Evolutionary conservation across 2,113 vertebrate species (phyloP).

Genomic region (Puntigrus tetrazona): DNA sequence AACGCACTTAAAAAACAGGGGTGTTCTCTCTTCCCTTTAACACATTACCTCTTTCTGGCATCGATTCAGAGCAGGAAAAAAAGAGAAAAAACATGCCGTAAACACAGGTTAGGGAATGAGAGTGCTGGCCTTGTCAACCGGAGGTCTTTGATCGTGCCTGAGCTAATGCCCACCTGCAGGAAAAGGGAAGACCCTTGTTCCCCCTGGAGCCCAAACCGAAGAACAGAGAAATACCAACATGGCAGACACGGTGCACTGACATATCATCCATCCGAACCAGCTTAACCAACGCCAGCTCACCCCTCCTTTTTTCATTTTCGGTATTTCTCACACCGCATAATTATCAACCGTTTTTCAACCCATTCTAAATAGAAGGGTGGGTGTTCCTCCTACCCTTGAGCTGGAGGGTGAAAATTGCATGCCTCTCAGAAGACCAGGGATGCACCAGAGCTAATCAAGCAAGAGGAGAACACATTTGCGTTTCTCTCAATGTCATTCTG

Average conservation of each 20-base stretch:
- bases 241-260: not conserved
- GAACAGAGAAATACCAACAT: not conserved
- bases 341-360: slow-evolving; percentile 66
- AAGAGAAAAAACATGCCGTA: not conserved
- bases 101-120: slow-evolving; percentile 33
- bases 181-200: not conserved
- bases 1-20: slow-evolving; percentile 47
- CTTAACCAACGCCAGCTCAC: not conserved
- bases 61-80: slow-evolving; percentile 8
- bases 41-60: slow-evolving; percentile 17
- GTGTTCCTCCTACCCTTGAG: slow-evolving; percentile 58
- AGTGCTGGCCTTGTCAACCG: slow-evolving; percentile 12
- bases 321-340: slow-evolving; percentile 71
- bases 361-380: slow-evolving; percentile 57
- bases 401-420: slow-evolving; percentile 70
- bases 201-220: not conserved
- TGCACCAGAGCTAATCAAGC: slow-evolving; percentile 72
- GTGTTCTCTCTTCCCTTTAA: slow-evolving; percentile 9
- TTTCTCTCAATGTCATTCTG: slow-evolving; percentile 61
- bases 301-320: slow-evolving; percentile 6
- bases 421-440: slow-evolving; percentile 59
- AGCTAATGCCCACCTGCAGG: slow-evolving; percentile 15
- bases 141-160: slow-evolving; percentile 9
- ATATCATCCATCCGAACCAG: slow-evolving; percentile 16
- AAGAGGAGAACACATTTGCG: slow-evolving; percentile 65